Base-by-base conservation (phyloP, 2,888 invertebrate species). In the Notodonta dromedarius region DNA sequence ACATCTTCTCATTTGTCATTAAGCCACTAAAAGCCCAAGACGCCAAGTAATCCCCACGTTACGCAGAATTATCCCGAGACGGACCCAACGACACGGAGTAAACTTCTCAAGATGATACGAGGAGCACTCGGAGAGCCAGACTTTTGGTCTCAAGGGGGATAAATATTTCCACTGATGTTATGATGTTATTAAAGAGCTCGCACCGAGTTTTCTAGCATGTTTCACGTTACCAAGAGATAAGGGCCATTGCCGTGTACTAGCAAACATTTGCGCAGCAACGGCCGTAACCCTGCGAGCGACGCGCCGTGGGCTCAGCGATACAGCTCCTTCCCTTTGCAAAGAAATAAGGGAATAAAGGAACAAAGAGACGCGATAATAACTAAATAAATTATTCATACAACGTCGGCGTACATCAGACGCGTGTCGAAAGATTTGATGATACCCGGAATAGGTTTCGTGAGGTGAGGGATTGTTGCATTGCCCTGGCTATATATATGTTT, bases 381-480 rank as follows among this genome's bases (percentile, higher is more conserved):
- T 62, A 81, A 79, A 87, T 87, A 86, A 86, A 84, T 86, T 85
- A 89, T 90, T 89, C 87, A 88, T 87, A 74, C 74, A 71, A 77
- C 82, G 80, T 80, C 74, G 69, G 74, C 72, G 72, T 78, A 76
- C 83, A 83, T 81, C 77, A 77, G 66, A 69, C 71, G 79, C 73
- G 74, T 80, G 79, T 75, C 77, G 76, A 84, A 82, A 85, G 80
- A 86, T 86, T 86, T 86, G 80, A 83, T 80, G 82, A 78, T 77
- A 78, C 76, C 73, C 74, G 69, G 73, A 83, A 84, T 81, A 77
- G 75, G 77, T 77, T 79, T 69, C 60, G 66, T 66, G 73, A 76
- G 70, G 71, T 71, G 65, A 63, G 71, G 63, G 62, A 74, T 68
- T 74, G 71, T 69, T 72, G 69, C 63, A 70, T 70, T 72, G 59